Evolutionary conservation across 2,113 vertebrate genomes (phyloP).

Genomic region (Tupaia chinensis): DNA sequence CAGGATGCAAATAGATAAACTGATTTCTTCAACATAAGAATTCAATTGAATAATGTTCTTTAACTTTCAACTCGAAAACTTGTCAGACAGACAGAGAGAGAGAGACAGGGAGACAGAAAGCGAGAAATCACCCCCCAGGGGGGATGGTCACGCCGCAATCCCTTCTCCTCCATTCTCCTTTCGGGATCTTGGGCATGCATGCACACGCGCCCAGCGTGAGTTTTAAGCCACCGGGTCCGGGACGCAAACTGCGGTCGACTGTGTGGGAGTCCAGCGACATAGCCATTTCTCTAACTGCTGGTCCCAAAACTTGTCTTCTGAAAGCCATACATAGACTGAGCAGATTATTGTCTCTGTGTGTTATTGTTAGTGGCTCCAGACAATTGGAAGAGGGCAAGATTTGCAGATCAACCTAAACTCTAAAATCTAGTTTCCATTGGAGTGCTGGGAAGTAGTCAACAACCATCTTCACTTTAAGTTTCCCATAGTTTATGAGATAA

Average conservation of each 20-base stretch:
- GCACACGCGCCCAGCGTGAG: no score
- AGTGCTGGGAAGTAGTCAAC: slow-evolving; percentile 41
- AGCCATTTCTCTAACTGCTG: no score
- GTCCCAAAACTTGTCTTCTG: not conserved
- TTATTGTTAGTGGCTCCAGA: slow-evolving; percentile 23
- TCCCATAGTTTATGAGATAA: slow-evolving; percentile 59
- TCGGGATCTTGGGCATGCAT: no score
- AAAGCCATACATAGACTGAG: not conserved
- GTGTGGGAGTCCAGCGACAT: no score
- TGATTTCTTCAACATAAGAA: not conserved
- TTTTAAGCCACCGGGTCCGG: no score
- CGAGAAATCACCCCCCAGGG: no score
- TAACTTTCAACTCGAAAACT: no score
- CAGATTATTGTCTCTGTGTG: not conserved
- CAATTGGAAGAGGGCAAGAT: not conserved
- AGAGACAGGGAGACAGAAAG: no score
- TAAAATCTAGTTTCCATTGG: slow-evolving; percentile 31
- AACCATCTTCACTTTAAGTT: slow-evolving; percentile 30
- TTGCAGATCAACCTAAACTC: not conserved
- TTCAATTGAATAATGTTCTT: not conserved
- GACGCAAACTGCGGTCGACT: no score
- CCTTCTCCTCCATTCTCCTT: no score
- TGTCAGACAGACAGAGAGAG: not conserved
- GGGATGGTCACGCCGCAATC: no score
- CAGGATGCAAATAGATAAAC: not conserved